A percentile compares a stretch with the other conserved stretches of the same genome.
These are phyloP conservation scores for Cataglyphis rosenhaueri DNA, from an alignment of 2,888 invertebrate genomes.

Conservation along the genomic window DNA sequence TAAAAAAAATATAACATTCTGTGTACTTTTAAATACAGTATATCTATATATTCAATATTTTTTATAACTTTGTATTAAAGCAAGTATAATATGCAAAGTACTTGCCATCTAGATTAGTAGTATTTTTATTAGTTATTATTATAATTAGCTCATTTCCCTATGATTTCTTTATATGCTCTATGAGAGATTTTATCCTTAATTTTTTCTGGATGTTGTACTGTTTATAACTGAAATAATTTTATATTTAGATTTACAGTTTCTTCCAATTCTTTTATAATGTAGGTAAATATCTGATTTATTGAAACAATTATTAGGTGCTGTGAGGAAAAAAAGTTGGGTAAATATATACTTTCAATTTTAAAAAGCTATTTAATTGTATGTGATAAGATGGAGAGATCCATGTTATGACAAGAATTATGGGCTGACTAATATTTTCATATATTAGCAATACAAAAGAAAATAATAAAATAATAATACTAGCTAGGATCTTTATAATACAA, in stretches of 20 bases:
- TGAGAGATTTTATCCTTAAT: not conserved
- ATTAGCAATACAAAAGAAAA: constrained; percentile 51
- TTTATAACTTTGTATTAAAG: constrained; percentile 34
- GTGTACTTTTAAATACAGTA: not conserved
- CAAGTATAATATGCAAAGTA: constrained; percentile 28
- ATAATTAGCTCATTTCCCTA: not conserved
- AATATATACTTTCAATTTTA: constrained; percentile 26
- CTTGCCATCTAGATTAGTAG: not conserved
- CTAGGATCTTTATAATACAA: constrained; percentile 16
- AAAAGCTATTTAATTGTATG: constrained; percentile 38
- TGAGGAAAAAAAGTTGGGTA: constrained; percentile 14
- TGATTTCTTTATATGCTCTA: not conserved
- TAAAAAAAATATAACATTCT: not conserved
- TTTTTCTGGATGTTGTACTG: not conserved
- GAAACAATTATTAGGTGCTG: constrained; percentile 11
- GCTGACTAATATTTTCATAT: constrained; percentile 35
- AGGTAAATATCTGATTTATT: not conserved
- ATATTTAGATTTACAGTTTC: not conserved
- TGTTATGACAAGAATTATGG: constrained; percentile 12
- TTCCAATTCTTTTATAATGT: constrained; percentile 9
- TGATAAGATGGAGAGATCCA: constrained; percentile 25
- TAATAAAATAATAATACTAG: constrained; percentile 42
- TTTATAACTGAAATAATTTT: constrained; percentile 28
- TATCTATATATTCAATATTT: not conserved
- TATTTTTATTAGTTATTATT: not conserved